A percentile compares a stretch with the other conserved stretches of the same genome.
Evolutionary conservation across 1,140 invertebrate genomes (phyloP).

Genomic region (Trichonephila clavipes): DNA sequence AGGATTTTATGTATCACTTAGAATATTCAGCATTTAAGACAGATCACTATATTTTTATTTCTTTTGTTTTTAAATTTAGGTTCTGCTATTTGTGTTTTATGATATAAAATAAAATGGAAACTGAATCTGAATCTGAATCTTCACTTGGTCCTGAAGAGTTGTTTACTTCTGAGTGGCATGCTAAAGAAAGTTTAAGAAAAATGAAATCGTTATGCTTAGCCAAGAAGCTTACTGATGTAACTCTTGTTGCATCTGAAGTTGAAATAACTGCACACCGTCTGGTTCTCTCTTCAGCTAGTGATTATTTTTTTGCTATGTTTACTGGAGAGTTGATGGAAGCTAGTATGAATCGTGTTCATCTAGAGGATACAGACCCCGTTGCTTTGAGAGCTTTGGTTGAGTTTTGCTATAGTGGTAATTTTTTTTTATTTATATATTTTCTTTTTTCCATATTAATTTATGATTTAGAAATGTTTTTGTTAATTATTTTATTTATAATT

Average conservation of each 20-base stretch:
- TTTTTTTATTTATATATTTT: slow-evolving; percentile 76
- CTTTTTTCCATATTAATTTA: not conserved
- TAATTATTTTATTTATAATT: too few species aligned
- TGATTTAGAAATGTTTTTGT: too few species aligned
- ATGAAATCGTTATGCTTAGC: slow-evolving; percentile 91
- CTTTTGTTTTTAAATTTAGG: not conserved
- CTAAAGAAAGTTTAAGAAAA: slow-evolving; percentile 88
- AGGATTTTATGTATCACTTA: not conserved
- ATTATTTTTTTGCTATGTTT: slow-evolving; percentile 98
- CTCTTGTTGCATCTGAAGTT: slow-evolving; percentile 86
- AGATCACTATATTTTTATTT: not conserved
- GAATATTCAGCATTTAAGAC: not conserved
- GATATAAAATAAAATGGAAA: not conserved
- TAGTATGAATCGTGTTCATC: slow-evolving; percentile 89
- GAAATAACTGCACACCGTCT: slow-evolving; percentile 86
- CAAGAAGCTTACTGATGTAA: slow-evolving; percentile 90
- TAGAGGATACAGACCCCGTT: slow-evolving; percentile 91
- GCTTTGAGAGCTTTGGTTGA: slow-evolving; percentile 90
- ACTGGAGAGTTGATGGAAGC: slow-evolving; percentile 92
- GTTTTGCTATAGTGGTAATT: slow-evolving; percentile 93
- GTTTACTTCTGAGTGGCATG: slow-evolving; percentile 82
- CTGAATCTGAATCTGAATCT: not conserved
- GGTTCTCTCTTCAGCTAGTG: slow-evolving; percentile 92
- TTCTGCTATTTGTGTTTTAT: not conserved
- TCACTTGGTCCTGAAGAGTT: slow-evolving; percentile 17